phyloP scores from a whole-genome alignment of 1,140 invertebrate genomes.

The Drosophila busckii region DNA sequence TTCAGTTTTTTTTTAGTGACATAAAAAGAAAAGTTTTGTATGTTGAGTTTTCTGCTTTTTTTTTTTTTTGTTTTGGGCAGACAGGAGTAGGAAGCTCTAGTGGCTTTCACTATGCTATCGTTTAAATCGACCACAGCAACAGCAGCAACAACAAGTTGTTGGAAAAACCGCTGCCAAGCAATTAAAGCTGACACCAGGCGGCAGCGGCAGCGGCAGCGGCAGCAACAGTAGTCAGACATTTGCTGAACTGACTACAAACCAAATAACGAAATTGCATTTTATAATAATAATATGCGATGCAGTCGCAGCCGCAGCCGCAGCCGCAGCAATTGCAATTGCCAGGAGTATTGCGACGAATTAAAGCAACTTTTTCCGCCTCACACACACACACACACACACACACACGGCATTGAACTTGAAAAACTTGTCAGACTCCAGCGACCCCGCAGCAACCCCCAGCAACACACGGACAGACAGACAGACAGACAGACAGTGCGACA shows the following conservation, averaged over 20 bases:
- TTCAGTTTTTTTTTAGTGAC: no score
- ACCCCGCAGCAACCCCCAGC: slow-evolving; percentile 11
- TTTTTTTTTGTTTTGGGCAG: neutral
- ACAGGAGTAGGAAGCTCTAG: no score
- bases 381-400: no score
- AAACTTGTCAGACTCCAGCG: slow-evolving; percentile 33
- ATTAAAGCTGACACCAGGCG: slow-evolving; percentile 56
- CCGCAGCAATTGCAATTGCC: slow-evolving; percentile 19
- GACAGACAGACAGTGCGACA: neutral
- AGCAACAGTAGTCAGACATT: neutral
- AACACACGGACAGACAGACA: neutral
- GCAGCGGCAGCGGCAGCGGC: neutral
- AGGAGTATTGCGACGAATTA: slow-evolving; percentile 18
- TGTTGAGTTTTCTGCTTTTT: neutral
- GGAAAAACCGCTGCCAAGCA: slow-evolving; percentile 63
- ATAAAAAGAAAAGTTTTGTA: neutral
- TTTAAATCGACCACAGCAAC: slow-evolving; percentile 34
- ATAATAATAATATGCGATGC: no score
- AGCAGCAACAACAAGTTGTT: slow-evolving; percentile 18
- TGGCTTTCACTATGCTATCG: slow-evolving; percentile 61
- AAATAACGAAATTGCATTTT: slow-evolving; percentile 75
- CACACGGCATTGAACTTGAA: slow-evolving; percentile 75
- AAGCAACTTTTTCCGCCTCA: slow-evolving; percentile 53
- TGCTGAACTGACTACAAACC: no score
- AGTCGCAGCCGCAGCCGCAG: no score